phyloP scores from a whole-genome alignment of 64 coral and sea anemone species.

The Cladopsammia gracilis region DNA sequence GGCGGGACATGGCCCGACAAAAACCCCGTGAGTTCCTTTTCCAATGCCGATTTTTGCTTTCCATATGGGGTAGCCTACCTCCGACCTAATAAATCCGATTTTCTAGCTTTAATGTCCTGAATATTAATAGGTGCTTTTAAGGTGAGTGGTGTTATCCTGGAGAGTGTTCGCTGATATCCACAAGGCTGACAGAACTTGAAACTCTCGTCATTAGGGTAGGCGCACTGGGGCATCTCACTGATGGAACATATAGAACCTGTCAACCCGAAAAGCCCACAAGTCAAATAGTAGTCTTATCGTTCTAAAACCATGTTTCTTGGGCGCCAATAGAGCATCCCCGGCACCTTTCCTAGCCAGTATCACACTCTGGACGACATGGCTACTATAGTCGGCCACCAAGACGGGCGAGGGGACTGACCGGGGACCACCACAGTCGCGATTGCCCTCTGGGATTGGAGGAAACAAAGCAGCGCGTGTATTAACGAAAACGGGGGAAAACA shows the following conservation, averaged over 20 bases:
- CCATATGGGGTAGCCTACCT: background rate
- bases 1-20: background rate
- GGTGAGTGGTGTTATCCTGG: no score
- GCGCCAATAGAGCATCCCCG: background rate
- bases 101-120: no score
- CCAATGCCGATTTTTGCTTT: background rate
- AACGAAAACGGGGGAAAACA: no score
- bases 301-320: slow-evolving; percentile 1
- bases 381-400: no score
- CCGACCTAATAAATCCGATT: background rate
- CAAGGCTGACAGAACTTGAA: slow-evolving; percentile 68
- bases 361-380: no score
- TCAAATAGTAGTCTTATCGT: background rate
- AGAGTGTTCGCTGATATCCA: slow-evolving; percentile 24
- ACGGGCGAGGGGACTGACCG: no score
- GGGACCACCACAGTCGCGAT: no score
- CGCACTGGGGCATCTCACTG: slow-evolving; percentile 39
- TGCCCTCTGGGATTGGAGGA: no score
- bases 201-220: slow-evolving; percentile 41
- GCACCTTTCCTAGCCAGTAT: background rate
- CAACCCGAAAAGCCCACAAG: slow-evolving; percentile 20
- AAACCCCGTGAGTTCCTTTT: background rate
- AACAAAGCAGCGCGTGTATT: no score
- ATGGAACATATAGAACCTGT: slow-evolving; percentile 12
- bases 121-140: background rate